Evolutionary conservation across 2,888 invertebrate genomes (phyloP).

Genomic region (Acrocera orbiculus): DNA sequence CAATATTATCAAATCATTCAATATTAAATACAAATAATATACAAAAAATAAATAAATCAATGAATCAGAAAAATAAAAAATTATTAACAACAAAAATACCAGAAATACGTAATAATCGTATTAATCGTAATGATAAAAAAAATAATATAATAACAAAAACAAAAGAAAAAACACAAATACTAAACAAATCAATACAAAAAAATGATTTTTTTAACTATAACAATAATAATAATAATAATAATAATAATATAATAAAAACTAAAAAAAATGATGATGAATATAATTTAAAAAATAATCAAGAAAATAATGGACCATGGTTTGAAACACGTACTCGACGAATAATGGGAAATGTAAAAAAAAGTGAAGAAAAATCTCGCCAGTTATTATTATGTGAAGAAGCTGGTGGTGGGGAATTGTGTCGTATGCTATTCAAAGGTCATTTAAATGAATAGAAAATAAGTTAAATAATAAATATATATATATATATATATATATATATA

Average conservation of each 20-base stretch:
- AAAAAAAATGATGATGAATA: slow-evolving; percentile 3
- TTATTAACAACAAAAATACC: too few relatives aligned
- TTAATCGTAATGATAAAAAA: too few relatives aligned
- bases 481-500: too few relatives aligned
- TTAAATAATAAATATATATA: background rate
- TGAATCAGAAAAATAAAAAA: too few relatives aligned
- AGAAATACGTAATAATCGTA: too few relatives aligned
- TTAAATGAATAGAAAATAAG: slow-evolving; percentile 6
- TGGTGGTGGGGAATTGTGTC: slow-evolving; percentile 19
- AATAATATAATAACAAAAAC: too few relatives aligned
- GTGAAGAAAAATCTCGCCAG: slow-evolving; percentile 20
- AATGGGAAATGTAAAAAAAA: slow-evolving; percentile 20
- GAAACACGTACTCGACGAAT: slow-evolving; percentile 19
- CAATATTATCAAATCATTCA: slow-evolving; percentile 7
- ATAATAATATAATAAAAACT: slow-evolving; percentile 1
- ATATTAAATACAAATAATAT: background rate
- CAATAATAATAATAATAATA: background rate
- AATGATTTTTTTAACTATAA: too few relatives aligned
- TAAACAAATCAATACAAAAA: too few relatives aligned
- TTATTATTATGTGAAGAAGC: slow-evolving; percentile 19
- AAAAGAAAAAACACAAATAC: too few relatives aligned
- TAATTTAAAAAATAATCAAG: background rate
- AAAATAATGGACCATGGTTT: slow-evolving; percentile 16
- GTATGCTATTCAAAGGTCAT: slow-evolving; percentile 21
- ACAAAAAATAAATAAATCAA: too few relatives aligned